Evolutionary conservation across 37 sponge, comb jelly and placozoan genomes (phyloP).

Genomic region (Cliona cf. orientalis): DNA sequence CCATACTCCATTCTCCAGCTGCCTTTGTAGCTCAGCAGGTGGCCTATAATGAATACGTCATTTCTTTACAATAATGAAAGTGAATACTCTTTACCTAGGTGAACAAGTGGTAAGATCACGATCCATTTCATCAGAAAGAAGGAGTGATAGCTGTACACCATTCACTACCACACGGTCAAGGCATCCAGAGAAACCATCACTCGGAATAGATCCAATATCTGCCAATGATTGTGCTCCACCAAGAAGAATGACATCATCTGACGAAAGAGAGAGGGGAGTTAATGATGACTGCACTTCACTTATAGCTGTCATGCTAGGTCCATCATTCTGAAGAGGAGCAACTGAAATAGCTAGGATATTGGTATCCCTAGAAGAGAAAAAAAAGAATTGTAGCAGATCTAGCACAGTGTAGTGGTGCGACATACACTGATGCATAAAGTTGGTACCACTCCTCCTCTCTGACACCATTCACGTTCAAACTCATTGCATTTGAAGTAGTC

Average conservation of each 20-base stretch:
- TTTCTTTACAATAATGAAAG: no score
- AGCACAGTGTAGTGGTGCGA: neutral
- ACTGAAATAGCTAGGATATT: neutral
- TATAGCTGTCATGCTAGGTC: slow-evolving; percentile 3
- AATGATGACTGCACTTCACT: no score
- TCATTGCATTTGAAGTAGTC: neutral
- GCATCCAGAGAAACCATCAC: slow-evolving; percentile 59
- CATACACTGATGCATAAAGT: slow-evolving; percentile 42
- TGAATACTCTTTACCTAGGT: no score
- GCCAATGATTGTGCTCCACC: neutral
- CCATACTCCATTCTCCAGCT: slow-evolving; percentile 63
- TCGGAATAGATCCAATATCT: neutral
- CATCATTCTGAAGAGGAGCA: neutral
- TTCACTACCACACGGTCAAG: slow-evolving; percentile 65
- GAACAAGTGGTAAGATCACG: slow-evolving; percentile 32
- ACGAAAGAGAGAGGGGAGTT: no score
- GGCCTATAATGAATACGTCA: no score
- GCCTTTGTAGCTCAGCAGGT: slow-evolving; percentile 46
- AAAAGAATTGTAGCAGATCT: neutral
- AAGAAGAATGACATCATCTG: neutral
- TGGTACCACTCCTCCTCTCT: slow-evolving; percentile 36
- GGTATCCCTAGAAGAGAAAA: neutral
- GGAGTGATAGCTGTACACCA: slow-evolving; percentile 35
- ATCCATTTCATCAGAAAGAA: slow-evolving; percentile 12
- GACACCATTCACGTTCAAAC: neutral